A percentile compares a stretch with the other conserved stretches of the same genome.
phyloP scores from a whole-genome alignment of 2,113 vertebrate genomes.

The Thamnaconus septentrionalis region DNA sequence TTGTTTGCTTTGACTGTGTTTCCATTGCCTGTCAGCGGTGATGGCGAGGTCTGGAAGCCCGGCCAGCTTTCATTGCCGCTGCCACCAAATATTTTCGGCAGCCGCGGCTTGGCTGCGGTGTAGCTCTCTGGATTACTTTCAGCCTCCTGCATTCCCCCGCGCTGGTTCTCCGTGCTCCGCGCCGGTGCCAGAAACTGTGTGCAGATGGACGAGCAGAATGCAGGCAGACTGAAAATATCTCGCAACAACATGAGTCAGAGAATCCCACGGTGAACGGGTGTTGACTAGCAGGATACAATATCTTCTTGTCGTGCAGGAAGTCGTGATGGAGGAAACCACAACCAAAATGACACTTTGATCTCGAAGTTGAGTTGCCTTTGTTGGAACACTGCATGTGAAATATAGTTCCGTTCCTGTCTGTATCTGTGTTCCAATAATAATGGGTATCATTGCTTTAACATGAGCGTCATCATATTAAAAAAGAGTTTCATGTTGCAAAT shows the following conservation, averaged over 20 bases:
- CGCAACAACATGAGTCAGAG: slow-evolving; percentile 44
- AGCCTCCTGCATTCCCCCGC: slow-evolving; percentile 39
- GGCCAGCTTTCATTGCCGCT: slow-evolving; percentile 39
- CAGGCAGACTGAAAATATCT: slow-evolving; percentile 40
- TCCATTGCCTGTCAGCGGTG: slow-evolving; percentile 54
- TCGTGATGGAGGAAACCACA: too few species aligned
- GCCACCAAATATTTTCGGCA: slow-evolving; percentile 50
- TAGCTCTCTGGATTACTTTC: slow-evolving; percentile 57
- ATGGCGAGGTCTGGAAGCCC: slow-evolving; percentile 23
- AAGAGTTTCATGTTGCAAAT: too few species aligned
- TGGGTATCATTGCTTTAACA: too few species aligned
- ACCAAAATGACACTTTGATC: too few species aligned
- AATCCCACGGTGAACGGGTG: slow-evolving; percentile 14
- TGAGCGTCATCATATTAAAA: too few species aligned
- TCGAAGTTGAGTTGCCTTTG: too few species aligned
- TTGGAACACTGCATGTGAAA: too few species aligned
- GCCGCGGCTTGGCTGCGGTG: slow-evolving; percentile 33
- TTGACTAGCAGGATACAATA: slow-evolving; percentile 4
- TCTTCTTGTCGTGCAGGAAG: not conserved
- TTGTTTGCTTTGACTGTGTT: slow-evolving; percentile 63
- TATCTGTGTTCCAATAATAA: too few species aligned
- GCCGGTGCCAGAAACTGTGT: slow-evolving; percentile 36
- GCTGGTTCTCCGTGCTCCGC: slow-evolving; percentile 26
- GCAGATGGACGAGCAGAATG: slow-evolving; percentile 59
- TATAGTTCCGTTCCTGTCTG: too few species aligned